These are phyloP conservation scores for Aethes cnicana DNA, from an alignment of 2,888 invertebrate genomes.

Conservation along the genomic window DNA sequence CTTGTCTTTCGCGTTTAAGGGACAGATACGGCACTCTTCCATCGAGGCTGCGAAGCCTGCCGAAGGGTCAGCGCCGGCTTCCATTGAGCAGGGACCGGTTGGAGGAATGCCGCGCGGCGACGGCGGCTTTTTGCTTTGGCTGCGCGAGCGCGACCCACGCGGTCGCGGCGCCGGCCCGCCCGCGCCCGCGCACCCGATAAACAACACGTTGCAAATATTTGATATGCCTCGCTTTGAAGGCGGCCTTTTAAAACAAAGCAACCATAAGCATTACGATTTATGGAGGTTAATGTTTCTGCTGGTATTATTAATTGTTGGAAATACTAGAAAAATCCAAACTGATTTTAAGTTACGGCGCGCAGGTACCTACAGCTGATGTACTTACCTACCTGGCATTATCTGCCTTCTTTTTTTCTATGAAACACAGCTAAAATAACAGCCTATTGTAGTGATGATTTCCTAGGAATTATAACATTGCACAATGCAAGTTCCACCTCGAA, in stretches of 20 bases:
- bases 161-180: constrained; percentile 56
- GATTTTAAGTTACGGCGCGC: no score
- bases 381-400: no score
- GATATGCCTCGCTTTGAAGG: not conserved
- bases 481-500: no score
- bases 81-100: constrained; percentile 76
- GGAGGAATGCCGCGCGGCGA: constrained; percentile 68
- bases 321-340: no score
- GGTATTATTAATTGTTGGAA: not conserved
- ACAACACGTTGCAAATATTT: constrained; percentile 65
- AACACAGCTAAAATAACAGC: no score
- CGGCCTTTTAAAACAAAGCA: constrained; percentile 3
- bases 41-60: constrained; percentile 15
- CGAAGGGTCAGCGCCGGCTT: constrained; percentile 54
- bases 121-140: constrained; percentile 68
- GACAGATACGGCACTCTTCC: not conserved
- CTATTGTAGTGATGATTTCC: no score
- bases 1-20: not conserved
- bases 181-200: constrained; percentile 60
- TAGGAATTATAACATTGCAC: no score
- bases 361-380: no score
- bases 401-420: no score
- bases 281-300: not conserved
- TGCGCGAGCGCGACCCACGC: constrained; percentile 67
- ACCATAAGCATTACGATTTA: constrained; percentile 16